Percentiles rank a stretch among this genome's conserved stretches.
phyloP scores from a whole-genome alignment of 2,113 vertebrate genomes.

The Cyphomyrus plagiostoma region DNA sequence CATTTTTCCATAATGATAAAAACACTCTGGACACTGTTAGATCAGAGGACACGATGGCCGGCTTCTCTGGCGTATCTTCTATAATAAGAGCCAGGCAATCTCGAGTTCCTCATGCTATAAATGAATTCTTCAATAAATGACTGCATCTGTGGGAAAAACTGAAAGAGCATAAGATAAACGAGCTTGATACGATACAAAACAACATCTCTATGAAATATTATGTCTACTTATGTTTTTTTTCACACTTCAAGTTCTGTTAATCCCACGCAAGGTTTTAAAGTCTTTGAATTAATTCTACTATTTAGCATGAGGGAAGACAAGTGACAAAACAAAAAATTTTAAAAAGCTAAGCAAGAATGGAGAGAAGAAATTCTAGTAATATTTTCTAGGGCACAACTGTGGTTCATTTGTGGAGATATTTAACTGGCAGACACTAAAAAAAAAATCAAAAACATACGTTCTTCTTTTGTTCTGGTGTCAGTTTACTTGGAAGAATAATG shows the following conservation, averaged over 20 bases:
- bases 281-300: constrained; percentile 5
- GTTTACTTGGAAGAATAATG: background rate
- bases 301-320: background rate
- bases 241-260: background rate
- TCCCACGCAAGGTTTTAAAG: background rate
- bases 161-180: background rate
- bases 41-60: background rate
- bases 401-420: background rate
- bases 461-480: background rate
- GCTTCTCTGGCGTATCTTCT: background rate
- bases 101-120: background rate
- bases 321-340: background rate
- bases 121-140: background rate
- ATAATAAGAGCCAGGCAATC: background rate
- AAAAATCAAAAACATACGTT: constrained; percentile 12
- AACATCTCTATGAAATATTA: background rate
- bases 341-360: background rate
- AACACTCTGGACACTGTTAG: background rate
- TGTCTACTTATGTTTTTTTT: background rate
- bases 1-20: background rate
- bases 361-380: background rate
- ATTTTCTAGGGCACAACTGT: background rate
- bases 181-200: background rate
- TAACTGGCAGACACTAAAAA: background rate
- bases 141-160: background rate